Evolutionary conservation across 2,797 vertebrate species (phyloP).

Genomic region (Micromesistius poutassou): DNA sequence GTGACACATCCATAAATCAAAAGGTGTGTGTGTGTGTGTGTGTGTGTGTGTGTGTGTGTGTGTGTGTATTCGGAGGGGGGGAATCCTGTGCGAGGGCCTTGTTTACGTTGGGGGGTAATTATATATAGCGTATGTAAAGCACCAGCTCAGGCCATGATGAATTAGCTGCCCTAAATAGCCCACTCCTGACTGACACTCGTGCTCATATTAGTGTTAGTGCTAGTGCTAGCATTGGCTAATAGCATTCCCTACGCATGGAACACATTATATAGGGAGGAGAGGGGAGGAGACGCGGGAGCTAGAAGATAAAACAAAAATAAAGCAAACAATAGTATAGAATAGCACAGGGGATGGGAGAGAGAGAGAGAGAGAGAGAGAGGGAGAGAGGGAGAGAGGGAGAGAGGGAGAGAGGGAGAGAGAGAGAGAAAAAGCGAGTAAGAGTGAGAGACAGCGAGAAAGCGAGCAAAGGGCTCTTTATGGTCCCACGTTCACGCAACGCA

Average conservation of each 20-base stretch:
- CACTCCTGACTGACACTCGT: constrained; percentile 71
- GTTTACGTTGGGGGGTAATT: constrained; percentile 75
- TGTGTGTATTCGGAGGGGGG: constrained; percentile 24
- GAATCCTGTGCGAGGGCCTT: constrained; percentile 34
- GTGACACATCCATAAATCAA: constrained; percentile 74
- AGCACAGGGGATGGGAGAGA: constrained; percentile 11
- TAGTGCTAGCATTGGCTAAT: constrained; percentile 2
- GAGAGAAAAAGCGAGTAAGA: constrained; percentile 12
- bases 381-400: not conserved
- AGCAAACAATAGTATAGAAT: constrained; percentile 3
- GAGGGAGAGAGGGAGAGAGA: constrained; percentile 1
- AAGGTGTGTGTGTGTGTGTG: constrained; percentile 41
- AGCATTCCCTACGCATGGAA: constrained; percentile 11
- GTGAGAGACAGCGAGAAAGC: not conserved
- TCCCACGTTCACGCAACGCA: too few relatives aligned
- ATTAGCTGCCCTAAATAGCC: constrained; percentile 76
- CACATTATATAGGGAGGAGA: constrained; percentile 10
- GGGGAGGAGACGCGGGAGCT: not conserved
- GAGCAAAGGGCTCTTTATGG: too few relatives aligned
- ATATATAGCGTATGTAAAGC: constrained; percentile 68
- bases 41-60: constrained; percentile 46
- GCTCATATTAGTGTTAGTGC: constrained; percentile 36
- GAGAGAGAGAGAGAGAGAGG: not conserved
- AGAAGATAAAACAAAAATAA: not conserved
- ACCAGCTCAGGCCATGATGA: constrained; percentile 69